Percentiles rank a stretch among this genome's conserved stretches.
phyloP scores from a whole-genome alignment of 2,888 invertebrate species.

The Oligia strigilis region DNA sequence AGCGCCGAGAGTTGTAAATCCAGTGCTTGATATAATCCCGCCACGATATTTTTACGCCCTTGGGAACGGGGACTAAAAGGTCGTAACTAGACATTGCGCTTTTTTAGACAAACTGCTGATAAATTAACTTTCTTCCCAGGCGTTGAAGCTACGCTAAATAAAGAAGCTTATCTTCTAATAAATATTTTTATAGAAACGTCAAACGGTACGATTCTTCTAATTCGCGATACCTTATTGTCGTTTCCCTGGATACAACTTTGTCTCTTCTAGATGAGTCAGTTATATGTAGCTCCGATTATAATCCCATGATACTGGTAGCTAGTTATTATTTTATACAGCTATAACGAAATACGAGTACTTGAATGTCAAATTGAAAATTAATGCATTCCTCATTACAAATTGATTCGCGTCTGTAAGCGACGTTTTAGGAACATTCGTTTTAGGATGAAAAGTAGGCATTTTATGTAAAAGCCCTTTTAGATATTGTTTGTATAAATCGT shows the following conservation, averaged over 20 bases:
- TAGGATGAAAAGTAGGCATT: neutral
- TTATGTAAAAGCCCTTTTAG: neutral
- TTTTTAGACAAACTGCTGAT: neutral
- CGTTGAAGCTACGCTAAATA: constrained; percentile 34
- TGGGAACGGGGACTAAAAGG: neutral
- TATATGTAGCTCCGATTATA: constrained; percentile 10
- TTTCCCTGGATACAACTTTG: constrained; percentile 73
- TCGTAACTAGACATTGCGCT: neutral
- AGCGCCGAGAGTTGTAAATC: neutral
- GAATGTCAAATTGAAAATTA: neutral
- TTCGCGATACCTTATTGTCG: constrained; percentile 77
- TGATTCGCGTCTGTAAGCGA: neutral
- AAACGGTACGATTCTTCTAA: constrained; percentile 55
- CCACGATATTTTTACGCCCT: neutral
- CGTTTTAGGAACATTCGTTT: neutral
- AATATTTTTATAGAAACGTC: constrained; percentile 61
- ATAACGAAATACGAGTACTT: neutral
- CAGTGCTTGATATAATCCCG: neutral
- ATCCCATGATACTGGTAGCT: constrained; percentile 8
- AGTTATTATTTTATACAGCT: neutral
- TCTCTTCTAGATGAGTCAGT: constrained; percentile 29
- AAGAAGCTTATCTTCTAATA: constrained; percentile 47
- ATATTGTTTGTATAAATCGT: neutral
- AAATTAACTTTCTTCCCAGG: neutral
- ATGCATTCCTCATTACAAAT: neutral